Conservation (phyloP, 2,888 invertebrate genomes). For the Hecatera dysodea region DNA sequence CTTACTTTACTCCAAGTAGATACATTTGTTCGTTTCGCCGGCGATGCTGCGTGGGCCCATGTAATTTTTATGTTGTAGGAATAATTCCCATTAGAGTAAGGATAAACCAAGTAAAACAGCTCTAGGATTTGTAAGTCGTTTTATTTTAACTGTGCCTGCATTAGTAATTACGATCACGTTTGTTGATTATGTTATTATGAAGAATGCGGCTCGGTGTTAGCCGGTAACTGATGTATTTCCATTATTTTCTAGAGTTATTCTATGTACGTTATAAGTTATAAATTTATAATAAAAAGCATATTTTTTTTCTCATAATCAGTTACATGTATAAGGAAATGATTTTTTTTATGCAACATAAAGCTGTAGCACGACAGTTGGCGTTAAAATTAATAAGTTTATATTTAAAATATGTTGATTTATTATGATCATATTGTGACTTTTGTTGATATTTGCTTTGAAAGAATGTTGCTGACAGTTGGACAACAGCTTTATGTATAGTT, state of each 20-base stretch:
- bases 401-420: conserved; percentile 43
- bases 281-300: conserved; percentile 63
- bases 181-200: conserved; percentile 61
- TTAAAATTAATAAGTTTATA: conserved; percentile 39
- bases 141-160: conserved; percentile 75
- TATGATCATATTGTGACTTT: conserved; percentile 44
- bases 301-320: conserved; percentile 58
- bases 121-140: conserved; percentile 77
- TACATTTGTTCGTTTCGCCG: conserved; percentile 55
- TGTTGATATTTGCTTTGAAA: conserved; percentile 43
- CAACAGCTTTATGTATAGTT: conserved; percentile 50
- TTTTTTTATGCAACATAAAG: conserved; percentile 49
- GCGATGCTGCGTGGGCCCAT: conserved; percentile 75
- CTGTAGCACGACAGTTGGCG: conserved; percentile 52
- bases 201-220: conserved; percentile 67
- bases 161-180: conserved; percentile 57
- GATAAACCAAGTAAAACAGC: conserved; percentile 82
- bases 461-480: conserved; percentile 45
- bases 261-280: conserved; percentile 65
- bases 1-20: conserved; percentile 48
- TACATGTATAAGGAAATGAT: conserved; percentile 49
- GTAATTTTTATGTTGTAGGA: conserved; percentile 87
- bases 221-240: conserved; percentile 62
- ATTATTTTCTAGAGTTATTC: conserved; percentile 65
- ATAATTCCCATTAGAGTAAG: conserved; percentile 86